These are phyloP conservation scores for Dicrurus megarhynchus DNA, from an alignment of 2,113 vertebrate species.

Conservation along the genomic window DNA sequence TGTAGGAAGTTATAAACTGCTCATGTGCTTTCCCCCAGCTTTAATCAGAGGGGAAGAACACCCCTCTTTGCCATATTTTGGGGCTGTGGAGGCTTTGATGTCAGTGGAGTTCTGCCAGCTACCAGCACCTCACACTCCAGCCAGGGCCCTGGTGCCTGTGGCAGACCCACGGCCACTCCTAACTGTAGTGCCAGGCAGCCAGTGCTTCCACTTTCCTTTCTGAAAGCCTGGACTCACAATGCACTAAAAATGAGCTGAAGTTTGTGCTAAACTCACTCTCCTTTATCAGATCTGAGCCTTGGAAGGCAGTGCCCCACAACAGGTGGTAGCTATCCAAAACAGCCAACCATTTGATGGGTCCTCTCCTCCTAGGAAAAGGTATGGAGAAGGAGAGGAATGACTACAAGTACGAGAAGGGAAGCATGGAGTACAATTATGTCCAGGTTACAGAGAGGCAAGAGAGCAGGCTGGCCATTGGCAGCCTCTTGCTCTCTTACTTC, in stretches of 20 bases:
- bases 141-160: fast-evolving
- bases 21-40: neutral
- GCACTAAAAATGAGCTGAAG: neutral
- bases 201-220: neutral
- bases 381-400: neutral
- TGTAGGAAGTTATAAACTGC: neutral
- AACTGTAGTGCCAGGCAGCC: neutral
- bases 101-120: neutral
- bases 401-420: neutral
- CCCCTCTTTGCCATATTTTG: neutral
- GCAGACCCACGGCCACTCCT: neutral
- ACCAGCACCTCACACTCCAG: neutral
- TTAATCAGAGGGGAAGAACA: neutral
- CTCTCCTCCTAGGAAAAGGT: neutral
- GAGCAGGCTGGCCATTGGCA: neutral
- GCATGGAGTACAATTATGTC: neutral
- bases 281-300: neutral
- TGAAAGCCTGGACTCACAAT: neutral
- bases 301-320: neutral
- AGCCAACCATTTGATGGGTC: neutral
- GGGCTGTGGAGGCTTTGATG: neutral
- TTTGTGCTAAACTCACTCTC: neutral
- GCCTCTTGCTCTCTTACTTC: neutral
- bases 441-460: neutral
- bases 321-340: neutral